A percentile compares a stretch with the other conserved stretches of the same genome.
Conservation (phyloP, 2,113 vertebrate species). For the Gila orcuttii region DNA sequence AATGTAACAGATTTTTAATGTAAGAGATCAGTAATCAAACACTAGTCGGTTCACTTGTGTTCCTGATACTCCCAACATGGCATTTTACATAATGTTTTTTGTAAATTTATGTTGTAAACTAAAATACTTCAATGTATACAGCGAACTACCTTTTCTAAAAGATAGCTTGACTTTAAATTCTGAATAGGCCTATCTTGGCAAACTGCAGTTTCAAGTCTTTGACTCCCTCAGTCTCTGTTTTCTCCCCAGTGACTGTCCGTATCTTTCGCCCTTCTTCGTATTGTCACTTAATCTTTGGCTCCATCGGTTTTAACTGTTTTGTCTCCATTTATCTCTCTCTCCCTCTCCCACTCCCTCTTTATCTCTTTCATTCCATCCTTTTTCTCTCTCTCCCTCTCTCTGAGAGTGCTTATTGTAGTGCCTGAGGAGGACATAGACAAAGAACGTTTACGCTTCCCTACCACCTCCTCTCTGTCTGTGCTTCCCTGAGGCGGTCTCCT, state of each 20-base stretch:
- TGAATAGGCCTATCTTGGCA: not conserved
- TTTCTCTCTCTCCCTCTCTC: conserved; percentile 10
- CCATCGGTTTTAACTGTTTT: conserved; percentile 41
- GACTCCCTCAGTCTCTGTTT: conserved; percentile 15
- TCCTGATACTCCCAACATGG: no score
- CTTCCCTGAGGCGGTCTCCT: conserved; percentile 56
- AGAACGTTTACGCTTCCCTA: conserved; percentile 58
- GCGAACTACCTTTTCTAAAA: not conserved
- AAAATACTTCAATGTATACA: no score
- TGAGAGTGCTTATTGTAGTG: conserved; percentile 55
- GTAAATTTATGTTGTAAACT: no score
- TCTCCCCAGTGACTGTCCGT: conserved; percentile 35
- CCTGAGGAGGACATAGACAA: conserved; percentile 58
- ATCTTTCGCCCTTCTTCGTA: conserved; percentile 38
- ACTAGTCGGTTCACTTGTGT: no score
- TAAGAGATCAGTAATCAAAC: not conserved
- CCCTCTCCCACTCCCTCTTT: conserved; percentile 24
- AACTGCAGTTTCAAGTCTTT: conserved; percentile 15
- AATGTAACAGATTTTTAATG: no score
- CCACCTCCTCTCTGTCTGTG: conserved; percentile 54
- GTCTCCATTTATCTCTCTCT: conserved; percentile 45
- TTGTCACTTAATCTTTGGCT: conserved; percentile 48
- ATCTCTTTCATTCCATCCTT: conserved; percentile 22
- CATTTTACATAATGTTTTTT: no score
- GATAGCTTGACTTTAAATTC: conserved; percentile 9